Conservation (phyloP, 30 jellyfish, hydroid and myxozoan species). For the Aurelia coerulea region DNA sequence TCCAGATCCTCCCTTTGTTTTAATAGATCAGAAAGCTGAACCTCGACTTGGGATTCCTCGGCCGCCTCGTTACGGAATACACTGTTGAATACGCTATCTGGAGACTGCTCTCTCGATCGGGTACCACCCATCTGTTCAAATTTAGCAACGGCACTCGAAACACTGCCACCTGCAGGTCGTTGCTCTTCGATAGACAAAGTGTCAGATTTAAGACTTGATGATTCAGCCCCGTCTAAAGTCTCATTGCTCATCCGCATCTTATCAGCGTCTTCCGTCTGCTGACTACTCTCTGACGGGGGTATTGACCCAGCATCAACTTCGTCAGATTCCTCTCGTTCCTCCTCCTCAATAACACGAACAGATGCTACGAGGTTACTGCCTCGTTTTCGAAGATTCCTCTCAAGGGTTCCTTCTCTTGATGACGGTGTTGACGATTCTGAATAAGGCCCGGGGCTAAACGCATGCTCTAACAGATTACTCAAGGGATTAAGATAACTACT, state of each 20-base stretch:
- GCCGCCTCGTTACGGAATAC: conserved; percentile 52
- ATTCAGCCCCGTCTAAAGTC: not conserved
- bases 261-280: not conserved
- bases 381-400: conserved; percentile 15
- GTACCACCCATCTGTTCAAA: conserved; percentile 23
- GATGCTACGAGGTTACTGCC: conserved; percentile 5
- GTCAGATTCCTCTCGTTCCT: conserved; percentile 25
- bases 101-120: too few relatives aligned
- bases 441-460: conserved; percentile 41
- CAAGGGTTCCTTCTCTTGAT: conserved; percentile 62
- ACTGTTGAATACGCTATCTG: not conserved
- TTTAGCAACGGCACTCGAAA: conserved; percentile 33
- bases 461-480: conserved; percentile 37
- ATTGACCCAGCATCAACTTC: conserved; percentile 7
- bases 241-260: not conserved
- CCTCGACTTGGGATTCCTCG: conserved; percentile 28
- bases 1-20: conserved; percentile 72
- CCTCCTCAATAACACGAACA: conserved; percentile 52
- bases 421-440: conserved; percentile 53
- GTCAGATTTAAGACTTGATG: not conserved
- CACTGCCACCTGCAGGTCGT: conserved; percentile 39
- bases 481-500: conserved; percentile 32
- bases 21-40: conserved; percentile 48
- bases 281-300: conserved; percentile 8
- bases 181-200: not conserved